phyloP scores from a whole-genome alignment of 2,113 vertebrate genomes.

The Limanda limanda region DNA sequence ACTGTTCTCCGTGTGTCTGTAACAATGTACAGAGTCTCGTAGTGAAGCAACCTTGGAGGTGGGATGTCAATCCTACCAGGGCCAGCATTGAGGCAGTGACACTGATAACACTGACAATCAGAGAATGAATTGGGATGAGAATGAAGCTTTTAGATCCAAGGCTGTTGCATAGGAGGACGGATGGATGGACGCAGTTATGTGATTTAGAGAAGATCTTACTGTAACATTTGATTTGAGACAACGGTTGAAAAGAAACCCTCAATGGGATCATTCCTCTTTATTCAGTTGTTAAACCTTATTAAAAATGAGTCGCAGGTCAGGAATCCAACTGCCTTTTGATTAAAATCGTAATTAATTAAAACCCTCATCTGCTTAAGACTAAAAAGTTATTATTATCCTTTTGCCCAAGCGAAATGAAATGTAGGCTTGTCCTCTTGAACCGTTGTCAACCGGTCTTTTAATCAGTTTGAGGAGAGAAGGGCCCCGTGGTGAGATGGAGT shows the following conservation, averaged over 20 bases:
- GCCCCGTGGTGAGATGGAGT: slow-evolving; percentile 37
- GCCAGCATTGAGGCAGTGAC: neutral
- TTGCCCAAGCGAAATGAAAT: slow-evolving; percentile 35
- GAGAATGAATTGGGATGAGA: neutral
- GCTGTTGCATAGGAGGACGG: neutral
- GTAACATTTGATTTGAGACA: slow-evolving; percentile 2
- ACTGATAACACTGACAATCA: neutral
- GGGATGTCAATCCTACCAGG: neutral
- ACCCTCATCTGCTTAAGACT: slow-evolving; percentile 25
- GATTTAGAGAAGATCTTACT: neutral
- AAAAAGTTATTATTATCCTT: slow-evolving; percentile 26
- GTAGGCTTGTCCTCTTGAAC: slow-evolving; percentile 35
- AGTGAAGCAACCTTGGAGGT: neutral
- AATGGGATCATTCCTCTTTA: neutral
- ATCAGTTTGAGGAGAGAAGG: slow-evolving; percentile 29
- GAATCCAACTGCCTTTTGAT: slow-evolving; percentile 14
- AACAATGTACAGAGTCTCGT: neutral
- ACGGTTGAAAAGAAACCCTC: neutral
- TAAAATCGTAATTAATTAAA: slow-evolving; percentile 43
- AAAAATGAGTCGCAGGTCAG: slow-evolving; percentile 25
- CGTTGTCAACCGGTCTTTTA: slow-evolving; percentile 39
- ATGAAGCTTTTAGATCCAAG: neutral
- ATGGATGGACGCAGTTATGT: neutral
- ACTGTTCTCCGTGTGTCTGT: neutral
- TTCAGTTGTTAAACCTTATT: slow-evolving; percentile 17